Evolutionary conservation across 2,888 invertebrate species (phyloP).

Genomic region (Xestia c-nigrum): DNA sequence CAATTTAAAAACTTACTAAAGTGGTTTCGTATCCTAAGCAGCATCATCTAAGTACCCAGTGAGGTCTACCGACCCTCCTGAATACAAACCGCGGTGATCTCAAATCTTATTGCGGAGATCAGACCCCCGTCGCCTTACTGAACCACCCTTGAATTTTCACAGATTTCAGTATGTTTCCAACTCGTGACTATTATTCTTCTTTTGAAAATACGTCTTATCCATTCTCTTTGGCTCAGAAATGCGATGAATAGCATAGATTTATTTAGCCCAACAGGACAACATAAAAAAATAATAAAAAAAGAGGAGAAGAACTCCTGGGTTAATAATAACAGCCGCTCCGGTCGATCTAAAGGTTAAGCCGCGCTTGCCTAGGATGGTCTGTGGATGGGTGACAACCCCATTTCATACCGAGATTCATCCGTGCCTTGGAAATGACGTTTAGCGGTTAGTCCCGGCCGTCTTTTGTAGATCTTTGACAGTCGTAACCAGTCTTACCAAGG

Average conservation of each 20-base stretch:
- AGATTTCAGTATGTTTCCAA: slow-evolving; percentile 27
- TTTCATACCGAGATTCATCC: too few species aligned
- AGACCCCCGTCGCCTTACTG: slow-evolving; percentile 36
- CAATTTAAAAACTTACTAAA: neutral
- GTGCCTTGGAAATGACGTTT: too few species aligned
- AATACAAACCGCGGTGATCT: slow-evolving; percentile 65
- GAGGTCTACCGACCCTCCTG: slow-evolving; percentile 47
- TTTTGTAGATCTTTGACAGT: too few species aligned
- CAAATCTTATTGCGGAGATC: slow-evolving; percentile 56
- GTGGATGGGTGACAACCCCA: too few species aligned
- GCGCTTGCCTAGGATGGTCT: too few species aligned
- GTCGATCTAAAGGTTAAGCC: too few species aligned
- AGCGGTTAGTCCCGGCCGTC: too few species aligned
- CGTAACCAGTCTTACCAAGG: too few species aligned
- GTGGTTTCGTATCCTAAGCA: slow-evolving; percentile 40
- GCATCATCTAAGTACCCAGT: slow-evolving; percentile 7
- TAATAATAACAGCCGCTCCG: too few species aligned
- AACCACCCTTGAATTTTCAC: slow-evolving; percentile 45
- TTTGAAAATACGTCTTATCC: neutral
- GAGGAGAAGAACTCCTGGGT: too few species aligned
- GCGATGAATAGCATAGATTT: neutral
- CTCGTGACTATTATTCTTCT: neutral
- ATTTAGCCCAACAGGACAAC: too few species aligned
- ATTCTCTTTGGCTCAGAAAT: neutral
- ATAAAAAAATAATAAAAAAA: too few species aligned